Percentiles rank a stretch among this genome's conserved stretches.
These are phyloP conservation scores for Ochotona princeps DNA, from an alignment of 2,113 vertebrate genomes.

Conservation along the genomic window DNA sequence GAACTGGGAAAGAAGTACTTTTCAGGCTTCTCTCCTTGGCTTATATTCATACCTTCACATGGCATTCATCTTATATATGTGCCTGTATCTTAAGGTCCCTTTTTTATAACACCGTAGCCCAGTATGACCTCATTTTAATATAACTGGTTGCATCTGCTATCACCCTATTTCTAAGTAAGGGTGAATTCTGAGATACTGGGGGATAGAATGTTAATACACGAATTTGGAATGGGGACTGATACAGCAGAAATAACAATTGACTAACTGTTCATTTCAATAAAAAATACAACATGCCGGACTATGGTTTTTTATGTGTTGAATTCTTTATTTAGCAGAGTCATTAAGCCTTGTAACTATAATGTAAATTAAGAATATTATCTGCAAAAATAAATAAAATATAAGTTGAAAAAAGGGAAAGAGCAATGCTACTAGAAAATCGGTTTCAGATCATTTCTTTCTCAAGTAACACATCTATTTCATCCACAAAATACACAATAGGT, in stretches of 20 bases:
- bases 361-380: too few species aligned
- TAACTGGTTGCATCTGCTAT: not conserved
- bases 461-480: conserved; percentile 36
- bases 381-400: too few species aligned
- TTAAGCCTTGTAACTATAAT: too few species aligned
- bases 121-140: not conserved
- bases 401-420: not conserved
- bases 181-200: not conserved
- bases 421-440: conserved; percentile 37
- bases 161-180: not conserved
- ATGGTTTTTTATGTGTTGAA: not conserved
- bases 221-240: not conserved
- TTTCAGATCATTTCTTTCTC: conserved; percentile 56
- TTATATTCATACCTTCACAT: not conserved
- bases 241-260: not conserved
- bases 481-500: conserved; percentile 28
- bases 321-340: too few species aligned
- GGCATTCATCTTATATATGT: not conserved
- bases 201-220: not conserved
- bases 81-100: not conserved
- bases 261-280: not conserved
- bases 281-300: not conserved
- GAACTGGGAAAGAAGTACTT: not conserved
- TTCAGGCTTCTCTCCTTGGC: not conserved
- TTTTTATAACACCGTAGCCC: not conserved